Base-by-base conservation (phyloP, 35 echinoderm and acorn worm genomes). In the Acanthaster planci region DNA sequence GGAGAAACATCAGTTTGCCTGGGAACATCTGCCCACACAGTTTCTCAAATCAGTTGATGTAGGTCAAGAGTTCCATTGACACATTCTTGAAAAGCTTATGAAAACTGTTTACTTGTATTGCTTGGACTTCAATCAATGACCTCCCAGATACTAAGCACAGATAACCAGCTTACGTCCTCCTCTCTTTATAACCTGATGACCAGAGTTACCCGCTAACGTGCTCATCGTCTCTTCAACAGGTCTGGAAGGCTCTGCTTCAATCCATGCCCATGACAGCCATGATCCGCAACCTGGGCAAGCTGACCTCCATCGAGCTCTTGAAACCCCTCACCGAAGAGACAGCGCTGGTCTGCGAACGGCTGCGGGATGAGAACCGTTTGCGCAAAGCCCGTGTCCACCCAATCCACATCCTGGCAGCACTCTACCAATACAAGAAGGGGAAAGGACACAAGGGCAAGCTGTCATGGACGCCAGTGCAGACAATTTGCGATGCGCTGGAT, bases 31-130 rank as follows among this genome's bases (percentile, higher is more conserved):
- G 22, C 89, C 92, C 18, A 85, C 89, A 14, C 78, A 88, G 52
- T 87, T 88, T 38, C 92, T 88, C 18, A 99, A 99, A 82, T 86
- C 85, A 40, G 84, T 76, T 84, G 85, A 92, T 47, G 96, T 99
- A 82, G 38, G 81, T 85, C 21, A n/a, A 79, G 39, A 37, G 23
- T 39, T 23, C 60, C 32, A 27, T 35, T 27, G 60, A 7, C 4
- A 4, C 42, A 47, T 12, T 47, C 42, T 12, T 47, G 4, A 47
- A 47, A 47, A 47, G 12, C 29, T 77, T 10, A 19, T 77, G 72
- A 77, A 77, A 18, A n/a, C n/a, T n/a, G n/a, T n/a, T n/a, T n/a
- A n/a, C n/a, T n/a, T n/a, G n/a, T n/a, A n/a, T n/a, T n/a, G 42
- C 4, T 47, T 47, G 42, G 42, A 47, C 42, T 47, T 4, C 4